phyloP scores from a whole-genome alignment of 2,888 invertebrate genomes.

The Ennomos erosarius region DNA sequence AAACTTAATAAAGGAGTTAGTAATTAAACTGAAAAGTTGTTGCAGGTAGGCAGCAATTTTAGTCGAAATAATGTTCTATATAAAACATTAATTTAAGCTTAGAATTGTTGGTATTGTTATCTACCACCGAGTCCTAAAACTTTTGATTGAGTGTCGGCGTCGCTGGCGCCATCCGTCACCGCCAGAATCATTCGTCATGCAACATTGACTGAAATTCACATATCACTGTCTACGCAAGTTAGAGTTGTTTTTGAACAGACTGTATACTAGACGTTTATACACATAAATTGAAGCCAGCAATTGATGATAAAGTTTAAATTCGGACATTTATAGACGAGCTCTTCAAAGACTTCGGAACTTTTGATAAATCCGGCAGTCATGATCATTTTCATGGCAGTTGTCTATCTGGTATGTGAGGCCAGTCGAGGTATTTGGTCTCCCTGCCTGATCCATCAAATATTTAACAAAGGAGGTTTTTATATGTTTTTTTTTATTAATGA shows the following conservation, averaged over 20 bases:
- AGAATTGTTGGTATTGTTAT: constrained; percentile 18
- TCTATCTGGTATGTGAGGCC: constrained; percentile 6
- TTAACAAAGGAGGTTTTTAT: too few species aligned
- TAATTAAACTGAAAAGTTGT: too few species aligned
- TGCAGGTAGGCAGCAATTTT: too few species aligned
- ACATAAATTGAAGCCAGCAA: constrained; percentile 26
- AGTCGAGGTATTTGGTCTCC: background rate
- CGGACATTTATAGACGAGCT: constrained; percentile 24
- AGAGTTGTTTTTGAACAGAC: constrained; percentile 16
- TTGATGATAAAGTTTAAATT: constrained; percentile 23
- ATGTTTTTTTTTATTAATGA: too few species aligned
- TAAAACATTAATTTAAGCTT: constrained; percentile 19
- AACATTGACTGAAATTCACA: constrained; percentile 25
- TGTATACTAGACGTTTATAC: constrained; percentile 10
- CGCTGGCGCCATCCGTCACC: constrained; percentile 21
- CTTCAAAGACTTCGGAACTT: constrained; percentile 20
- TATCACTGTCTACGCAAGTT: constrained; percentile 18
- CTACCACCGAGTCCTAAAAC: constrained; percentile 23
- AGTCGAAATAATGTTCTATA: constrained; percentile 5
- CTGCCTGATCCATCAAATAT: too few species aligned
- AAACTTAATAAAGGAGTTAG: too few species aligned
- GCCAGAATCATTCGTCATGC: constrained; percentile 18
- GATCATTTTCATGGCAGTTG: constrained; percentile 1
- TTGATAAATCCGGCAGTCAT: constrained; percentile 11
- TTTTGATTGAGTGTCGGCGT: constrained; percentile 27